phyloP scores from a whole-genome alignment of 2,797 vertebrate genomes.

The Adelosebastes latens region DNA sequence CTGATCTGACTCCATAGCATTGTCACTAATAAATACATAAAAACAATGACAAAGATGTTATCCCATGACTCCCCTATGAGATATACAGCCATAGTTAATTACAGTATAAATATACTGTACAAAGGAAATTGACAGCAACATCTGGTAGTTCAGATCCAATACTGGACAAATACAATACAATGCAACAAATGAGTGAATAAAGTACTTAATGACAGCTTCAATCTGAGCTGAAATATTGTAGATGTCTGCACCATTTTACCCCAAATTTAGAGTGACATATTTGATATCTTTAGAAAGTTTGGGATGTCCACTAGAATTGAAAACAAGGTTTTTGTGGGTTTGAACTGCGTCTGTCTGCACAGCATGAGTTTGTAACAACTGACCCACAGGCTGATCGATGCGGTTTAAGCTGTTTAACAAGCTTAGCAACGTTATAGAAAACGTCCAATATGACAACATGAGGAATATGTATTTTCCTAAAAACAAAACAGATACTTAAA shows the following conservation, averaged over 20 bases:
- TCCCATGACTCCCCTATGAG: not conserved
- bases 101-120: not conserved
- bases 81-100: not conserved
- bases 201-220: not conserved
- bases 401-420: not conserved
- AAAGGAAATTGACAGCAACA: not conserved
- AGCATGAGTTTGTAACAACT: not conserved
- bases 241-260: not conserved
- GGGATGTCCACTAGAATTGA: not conserved
- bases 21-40: not conserved
- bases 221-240: not conserved
- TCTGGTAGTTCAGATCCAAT: not conserved
- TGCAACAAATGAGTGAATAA: not conserved
- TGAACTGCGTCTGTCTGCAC: not conserved
- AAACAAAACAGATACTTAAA: constrained; percentile 1
- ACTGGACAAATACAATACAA: not conserved
- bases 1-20: too few relatives aligned
- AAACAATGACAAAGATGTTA: not conserved
- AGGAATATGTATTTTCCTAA: not conserved
- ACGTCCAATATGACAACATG: not conserved
- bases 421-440: not conserved
- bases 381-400: not conserved
- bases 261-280: not conserved
- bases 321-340: constrained; percentile 12
- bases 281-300: not conserved